These are phyloP conservation scores for Axis porcinus DNA, from an alignment of 2,113 vertebrate genomes.

Conservation along the genomic window DNA sequence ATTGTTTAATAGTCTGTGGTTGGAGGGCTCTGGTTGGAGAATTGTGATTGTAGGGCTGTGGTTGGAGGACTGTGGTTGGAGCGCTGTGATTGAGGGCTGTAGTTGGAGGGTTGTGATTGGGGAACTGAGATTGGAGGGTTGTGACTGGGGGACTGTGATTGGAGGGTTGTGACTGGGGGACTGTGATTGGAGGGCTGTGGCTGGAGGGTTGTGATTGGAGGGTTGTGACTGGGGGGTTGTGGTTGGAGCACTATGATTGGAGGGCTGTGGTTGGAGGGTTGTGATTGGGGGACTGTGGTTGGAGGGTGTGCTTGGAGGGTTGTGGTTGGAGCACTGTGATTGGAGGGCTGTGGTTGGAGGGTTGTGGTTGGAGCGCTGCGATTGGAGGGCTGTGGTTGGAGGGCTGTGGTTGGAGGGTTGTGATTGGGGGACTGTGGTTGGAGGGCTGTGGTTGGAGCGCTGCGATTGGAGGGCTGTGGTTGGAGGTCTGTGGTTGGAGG, in stretches of 20 bases:
- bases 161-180: background rate
- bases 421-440: too few relatives aligned
- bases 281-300: background rate
- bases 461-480: background rate
- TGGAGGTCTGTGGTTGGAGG: background rate
- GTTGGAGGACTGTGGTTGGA: too few relatives aligned
- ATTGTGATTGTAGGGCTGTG: rapidly evolving
- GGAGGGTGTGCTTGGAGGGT: too few relatives aligned
- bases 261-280: too few relatives aligned
- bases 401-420: background rate
- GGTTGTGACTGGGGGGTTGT: rapidly evolving
- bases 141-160: too few relatives aligned
- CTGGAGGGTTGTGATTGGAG: background rate
- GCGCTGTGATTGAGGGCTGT: too few relatives aligned
- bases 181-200: too few relatives aligned
- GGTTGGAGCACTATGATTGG: rapidly evolving
- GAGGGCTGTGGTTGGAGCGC: background rate
- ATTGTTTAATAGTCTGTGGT: background rate
- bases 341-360: rapidly evolving
- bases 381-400: rapidly evolving
- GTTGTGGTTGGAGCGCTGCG: background rate
- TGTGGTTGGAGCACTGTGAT: background rate
- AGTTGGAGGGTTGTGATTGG: too few relatives aligned
- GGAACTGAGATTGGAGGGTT: rapidly evolving
- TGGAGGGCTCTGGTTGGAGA: background rate